phyloP scores from a whole-genome alignment of 2,888 invertebrate genomes.

The Troglohyphantes excavatus region DNA sequence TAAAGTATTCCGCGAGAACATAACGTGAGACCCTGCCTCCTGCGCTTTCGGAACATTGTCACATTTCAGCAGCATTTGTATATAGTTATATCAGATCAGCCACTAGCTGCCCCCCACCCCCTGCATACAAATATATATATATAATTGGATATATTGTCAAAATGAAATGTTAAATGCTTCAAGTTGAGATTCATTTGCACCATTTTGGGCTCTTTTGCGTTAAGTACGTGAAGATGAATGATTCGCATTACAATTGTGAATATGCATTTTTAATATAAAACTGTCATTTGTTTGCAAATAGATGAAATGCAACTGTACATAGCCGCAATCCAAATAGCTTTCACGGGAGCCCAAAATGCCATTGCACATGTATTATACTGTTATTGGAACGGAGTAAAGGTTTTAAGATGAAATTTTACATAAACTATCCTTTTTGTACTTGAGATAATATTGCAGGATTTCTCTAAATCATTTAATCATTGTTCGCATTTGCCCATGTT shows the following conservation, averaged over 20 bases:
- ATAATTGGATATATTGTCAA: conserved; percentile 24
- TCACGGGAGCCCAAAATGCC: conserved; percentile 65
- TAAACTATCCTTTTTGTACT: conserved; percentile 73
- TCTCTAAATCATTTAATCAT: conserved; percentile 33
- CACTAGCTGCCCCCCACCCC: conserved; percentile 14
- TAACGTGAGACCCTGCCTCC: conserved; percentile 70
- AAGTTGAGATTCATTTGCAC: conserved; percentile 65
- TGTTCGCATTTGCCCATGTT: conserved; percentile 26
- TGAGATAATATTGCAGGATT: conserved; percentile 34
- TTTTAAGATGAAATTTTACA: conserved; percentile 73
- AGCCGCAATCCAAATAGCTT: neutral
- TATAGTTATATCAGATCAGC: neutral
- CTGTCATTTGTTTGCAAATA: neutral
- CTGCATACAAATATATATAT: conserved; percentile 25
- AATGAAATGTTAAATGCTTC: conserved; percentile 10
- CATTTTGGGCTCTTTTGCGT: conserved; percentile 58
- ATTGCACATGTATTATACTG: conserved; percentile 76
- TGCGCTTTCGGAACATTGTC: neutral
- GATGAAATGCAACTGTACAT: conserved; percentile 22
- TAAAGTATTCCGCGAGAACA: conserved; percentile 80
- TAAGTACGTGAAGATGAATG: conserved; percentile 44
- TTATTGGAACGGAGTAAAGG: conserved; percentile 49
- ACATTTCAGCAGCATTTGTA: neutral
- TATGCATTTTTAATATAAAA: conserved; percentile 1
- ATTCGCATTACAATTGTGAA: neutral